A percentile compares a stretch with the other conserved stretches of the same genome.
Conservation (phyloP, 2,797 vertebrate species). For the Onychomys arenicola region DNA sequence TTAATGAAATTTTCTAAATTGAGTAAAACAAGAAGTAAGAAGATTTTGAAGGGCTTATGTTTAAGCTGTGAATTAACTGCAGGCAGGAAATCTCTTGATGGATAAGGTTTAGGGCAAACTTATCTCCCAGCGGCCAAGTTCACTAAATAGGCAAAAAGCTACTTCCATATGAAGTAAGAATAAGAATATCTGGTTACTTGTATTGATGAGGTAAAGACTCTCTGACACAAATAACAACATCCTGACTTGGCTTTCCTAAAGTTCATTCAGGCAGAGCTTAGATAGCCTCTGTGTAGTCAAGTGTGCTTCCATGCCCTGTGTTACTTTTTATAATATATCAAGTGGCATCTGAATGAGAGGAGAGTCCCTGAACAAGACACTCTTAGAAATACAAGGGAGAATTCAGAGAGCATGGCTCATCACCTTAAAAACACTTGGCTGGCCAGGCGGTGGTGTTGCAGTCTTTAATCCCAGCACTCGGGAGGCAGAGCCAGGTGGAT, state of each 20-base stretch:
- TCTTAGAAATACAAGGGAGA: not conserved
- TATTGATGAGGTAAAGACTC: not conserved
- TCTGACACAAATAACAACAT: not conserved
- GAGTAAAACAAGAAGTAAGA: constrained; percentile 29
- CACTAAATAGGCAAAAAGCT: not conserved
- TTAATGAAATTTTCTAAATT: constrained; percentile 54
- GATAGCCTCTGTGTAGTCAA: not conserved
- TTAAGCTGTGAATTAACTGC: constrained; percentile 36
- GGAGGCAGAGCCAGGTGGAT: no score
- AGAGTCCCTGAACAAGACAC: not conserved
- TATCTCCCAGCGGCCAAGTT: not conserved
- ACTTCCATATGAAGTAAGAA: not conserved
- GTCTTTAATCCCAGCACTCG: no score
- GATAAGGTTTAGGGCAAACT: constrained; percentile 15
- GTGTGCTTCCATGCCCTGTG: not conserved
- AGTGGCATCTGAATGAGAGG: not conserved
- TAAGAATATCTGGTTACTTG: not conserved
- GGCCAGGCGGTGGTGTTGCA: no score
- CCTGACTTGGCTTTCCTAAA: not conserved
- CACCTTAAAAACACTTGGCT: not conserved
- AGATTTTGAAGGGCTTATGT: constrained; percentile 36
- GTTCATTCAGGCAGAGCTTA: not conserved
- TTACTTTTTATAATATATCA: not conserved
- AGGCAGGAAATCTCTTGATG: not conserved
- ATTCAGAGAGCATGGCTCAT: not conserved